Evolutionary conservation across 2,797 vertebrate genomes (phyloP).

Genomic region (Argyrosomus regius): DNA sequence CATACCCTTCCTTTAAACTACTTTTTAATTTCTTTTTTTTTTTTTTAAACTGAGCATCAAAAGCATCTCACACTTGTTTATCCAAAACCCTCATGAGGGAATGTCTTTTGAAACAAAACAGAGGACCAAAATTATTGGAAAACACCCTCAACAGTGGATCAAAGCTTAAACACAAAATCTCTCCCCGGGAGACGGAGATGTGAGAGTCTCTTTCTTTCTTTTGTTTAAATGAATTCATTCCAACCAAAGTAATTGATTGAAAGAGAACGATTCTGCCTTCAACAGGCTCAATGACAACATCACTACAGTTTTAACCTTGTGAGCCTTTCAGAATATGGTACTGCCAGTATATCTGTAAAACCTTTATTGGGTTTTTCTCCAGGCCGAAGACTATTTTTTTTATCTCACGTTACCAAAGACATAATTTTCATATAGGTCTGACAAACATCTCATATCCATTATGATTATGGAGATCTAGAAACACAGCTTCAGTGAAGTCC

Average conservation of each 20-base stretch:
- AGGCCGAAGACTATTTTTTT: not conserved
- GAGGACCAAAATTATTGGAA: constrained; percentile 31
- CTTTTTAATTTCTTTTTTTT: not conserved
- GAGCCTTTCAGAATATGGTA: not conserved
- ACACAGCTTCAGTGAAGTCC: too few species aligned
- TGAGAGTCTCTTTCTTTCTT: constrained; percentile 6
- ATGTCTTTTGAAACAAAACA: constrained; percentile 30
- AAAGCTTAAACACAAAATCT: constrained; percentile 26
- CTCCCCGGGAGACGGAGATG: constrained; percentile 4
- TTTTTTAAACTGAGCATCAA: constrained; percentile 15
- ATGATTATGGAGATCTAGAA: too few species aligned
- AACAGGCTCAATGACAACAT: constrained; percentile 10
- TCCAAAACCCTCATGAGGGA: constrained; percentile 14
- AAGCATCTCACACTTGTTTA: constrained; percentile 28
- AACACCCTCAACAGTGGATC: constrained; percentile 31
- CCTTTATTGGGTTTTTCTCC: not conserved
- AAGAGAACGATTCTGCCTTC: constrained; percentile 13
- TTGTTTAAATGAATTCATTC: constrained; percentile 16
- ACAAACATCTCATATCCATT: too few species aligned
- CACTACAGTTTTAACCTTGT: not conserved
- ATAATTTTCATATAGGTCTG: too few species aligned
- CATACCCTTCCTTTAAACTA: not conserved
- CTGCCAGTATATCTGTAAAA: not conserved
- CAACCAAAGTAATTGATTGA: constrained; percentile 12
- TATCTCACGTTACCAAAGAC: not conserved